phyloP scores from a whole-genome alignment of 2,797 vertebrate genomes.

The Sebastes hopkinsi region DNA sequence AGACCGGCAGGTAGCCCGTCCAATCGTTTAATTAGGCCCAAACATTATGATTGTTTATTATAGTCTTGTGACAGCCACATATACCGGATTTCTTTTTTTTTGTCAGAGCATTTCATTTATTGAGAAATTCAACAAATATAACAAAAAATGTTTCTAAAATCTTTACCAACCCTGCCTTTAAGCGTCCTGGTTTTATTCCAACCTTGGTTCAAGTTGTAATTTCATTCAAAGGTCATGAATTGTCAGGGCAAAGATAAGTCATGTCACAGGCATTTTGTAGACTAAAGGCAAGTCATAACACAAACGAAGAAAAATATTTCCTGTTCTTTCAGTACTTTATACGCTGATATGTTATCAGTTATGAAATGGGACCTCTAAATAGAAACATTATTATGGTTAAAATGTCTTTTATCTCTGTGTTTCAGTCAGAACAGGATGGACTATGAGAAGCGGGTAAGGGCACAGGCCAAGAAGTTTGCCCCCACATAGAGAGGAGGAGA shows the following conservation, averaged over 20 bases:
- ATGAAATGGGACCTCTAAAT: not conserved
- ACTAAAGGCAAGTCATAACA: not conserved
- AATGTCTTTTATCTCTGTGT: not conserved
- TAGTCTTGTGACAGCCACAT: no score
- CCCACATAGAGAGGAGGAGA: slow-evolving; percentile 77
- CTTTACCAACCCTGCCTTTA: not conserved
- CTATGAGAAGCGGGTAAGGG: slow-evolving; percentile 85
- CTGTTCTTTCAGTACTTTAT: not conserved
- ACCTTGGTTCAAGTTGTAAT: not conserved
- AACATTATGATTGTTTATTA: no score
- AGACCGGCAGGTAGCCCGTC: no score
- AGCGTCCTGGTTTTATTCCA: not conserved
- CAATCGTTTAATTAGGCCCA: no score
- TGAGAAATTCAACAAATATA: no score
- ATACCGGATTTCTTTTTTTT: no score
- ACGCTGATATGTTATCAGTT: not conserved
- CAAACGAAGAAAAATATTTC: not conserved
- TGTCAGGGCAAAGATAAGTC: not conserved
- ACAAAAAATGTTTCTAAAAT: no score
- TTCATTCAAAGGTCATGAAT: not conserved
- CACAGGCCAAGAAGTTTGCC: slow-evolving; percentile 86
- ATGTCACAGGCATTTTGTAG: not conserved
- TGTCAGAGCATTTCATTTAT: no score
- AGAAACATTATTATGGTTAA: not conserved
- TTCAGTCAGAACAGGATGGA: slow-evolving; percentile 87